phyloP scores from a whole-genome alignment of 2,888 invertebrate genomes.

The Chrysolina oricalcia region DNA sequence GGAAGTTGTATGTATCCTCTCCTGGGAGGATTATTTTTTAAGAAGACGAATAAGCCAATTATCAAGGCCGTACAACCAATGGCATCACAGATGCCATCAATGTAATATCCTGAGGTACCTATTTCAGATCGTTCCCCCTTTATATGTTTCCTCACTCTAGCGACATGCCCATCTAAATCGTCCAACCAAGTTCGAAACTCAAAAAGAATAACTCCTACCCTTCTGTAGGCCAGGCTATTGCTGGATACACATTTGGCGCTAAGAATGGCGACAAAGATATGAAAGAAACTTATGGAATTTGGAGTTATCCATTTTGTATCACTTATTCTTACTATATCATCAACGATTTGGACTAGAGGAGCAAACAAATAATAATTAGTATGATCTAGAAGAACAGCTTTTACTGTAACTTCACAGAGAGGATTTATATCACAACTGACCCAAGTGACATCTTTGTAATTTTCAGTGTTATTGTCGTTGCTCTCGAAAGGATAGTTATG shows the following conservation, averaged over 20 bases:
- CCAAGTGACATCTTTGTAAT: conserved; percentile 76
- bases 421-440: conserved; percentile 84
- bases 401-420: conserved; percentile 86
- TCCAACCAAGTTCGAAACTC: conserved; percentile 89
- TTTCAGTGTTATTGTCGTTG: conserved; percentile 61
- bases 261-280: conserved; percentile 83
- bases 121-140: conserved; percentile 86
- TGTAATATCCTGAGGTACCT: conserved; percentile 86
- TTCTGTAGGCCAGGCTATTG: conserved; percentile 80
- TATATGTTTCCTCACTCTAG: conserved; percentile 83
- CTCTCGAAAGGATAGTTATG: conserved; percentile 79
- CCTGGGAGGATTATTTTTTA: conserved; percentile 83
- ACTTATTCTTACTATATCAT: conserved; percentile 74
- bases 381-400: conserved; percentile 87
- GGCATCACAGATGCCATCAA: conserved; percentile 88
- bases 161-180: conserved; percentile 90
- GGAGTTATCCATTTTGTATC: conserved; percentile 79
- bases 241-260: conserved; percentile 85
- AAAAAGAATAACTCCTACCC: conserved; percentile 84
- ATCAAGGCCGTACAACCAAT: conserved; percentile 83
- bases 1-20: conserved; percentile 83
- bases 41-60: conserved; percentile 79
- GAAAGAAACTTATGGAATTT: conserved; percentile 87
- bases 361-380: conserved; percentile 89
- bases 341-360: conserved; percentile 84